phyloP scores from a whole-genome alignment of 2,888 invertebrate genomes.

The Patella depressa region DNA sequence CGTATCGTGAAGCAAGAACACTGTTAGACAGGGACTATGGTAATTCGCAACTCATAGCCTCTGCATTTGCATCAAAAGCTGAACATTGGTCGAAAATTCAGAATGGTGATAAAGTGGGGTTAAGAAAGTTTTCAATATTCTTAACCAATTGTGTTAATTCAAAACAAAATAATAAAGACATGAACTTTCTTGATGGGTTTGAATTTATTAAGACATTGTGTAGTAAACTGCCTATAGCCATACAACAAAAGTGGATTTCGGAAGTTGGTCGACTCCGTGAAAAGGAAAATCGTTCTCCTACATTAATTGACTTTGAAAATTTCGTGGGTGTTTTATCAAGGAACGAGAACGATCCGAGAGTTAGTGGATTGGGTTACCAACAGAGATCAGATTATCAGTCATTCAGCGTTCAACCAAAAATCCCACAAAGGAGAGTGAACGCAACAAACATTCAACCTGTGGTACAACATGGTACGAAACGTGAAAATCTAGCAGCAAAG shows the following conservation, averaged over 20 bases:
- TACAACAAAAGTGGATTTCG: not conserved
- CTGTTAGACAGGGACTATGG: too few species aligned
- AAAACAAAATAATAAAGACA: constrained; percentile 8
- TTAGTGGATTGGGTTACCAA: constrained; percentile 3
- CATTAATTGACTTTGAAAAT: not conserved
- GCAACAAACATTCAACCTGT: too few species aligned
- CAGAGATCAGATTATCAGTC: not conserved
- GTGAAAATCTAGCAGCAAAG: not conserved
- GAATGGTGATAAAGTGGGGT: too few species aligned
- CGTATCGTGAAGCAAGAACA: too few species aligned
- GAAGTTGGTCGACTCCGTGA: not conserved
- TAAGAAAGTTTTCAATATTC: too few species aligned
- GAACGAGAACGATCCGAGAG: not conserved
- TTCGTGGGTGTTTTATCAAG: not conserved
- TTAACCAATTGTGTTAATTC: too few species aligned
- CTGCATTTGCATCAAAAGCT: too few species aligned
- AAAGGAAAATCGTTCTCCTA: not conserved
- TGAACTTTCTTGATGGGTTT: not conserved
- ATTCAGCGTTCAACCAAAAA: not conserved
- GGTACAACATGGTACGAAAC: not conserved
- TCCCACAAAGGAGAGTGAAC: too few species aligned
- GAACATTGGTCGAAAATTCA: too few species aligned
- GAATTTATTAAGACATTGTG: not conserved
- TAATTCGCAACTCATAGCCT: too few species aligned
- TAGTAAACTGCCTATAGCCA: not conserved